Conservation (phyloP, 2,113 vertebrate species). For the Callipepla californica region DNA sequence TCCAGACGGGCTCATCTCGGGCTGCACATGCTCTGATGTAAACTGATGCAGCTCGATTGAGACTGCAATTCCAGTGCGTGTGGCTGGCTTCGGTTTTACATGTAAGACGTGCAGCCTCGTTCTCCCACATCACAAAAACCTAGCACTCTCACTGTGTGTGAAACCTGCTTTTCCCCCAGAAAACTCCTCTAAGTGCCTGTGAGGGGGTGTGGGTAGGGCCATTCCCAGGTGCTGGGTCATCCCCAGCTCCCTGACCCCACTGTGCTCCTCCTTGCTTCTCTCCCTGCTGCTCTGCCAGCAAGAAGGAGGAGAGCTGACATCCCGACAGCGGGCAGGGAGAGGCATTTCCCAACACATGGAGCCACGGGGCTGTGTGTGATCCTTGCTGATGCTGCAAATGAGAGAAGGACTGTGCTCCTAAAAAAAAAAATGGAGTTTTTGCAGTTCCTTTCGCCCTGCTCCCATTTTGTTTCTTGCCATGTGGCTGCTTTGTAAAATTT, state of each 20-base stretch:
- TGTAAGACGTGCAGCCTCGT: background rate
- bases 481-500: conserved; percentile 5
- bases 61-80: background rate
- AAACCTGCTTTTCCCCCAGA: background rate
- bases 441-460: background rate
- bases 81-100: conserved; percentile 2
- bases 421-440: background rate
- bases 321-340: background rate
- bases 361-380: rapidly evolving
- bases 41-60: background rate
- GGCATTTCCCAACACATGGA: background rate
- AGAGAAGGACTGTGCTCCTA: background rate
- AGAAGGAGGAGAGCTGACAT: background rate
- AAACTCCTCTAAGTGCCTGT: background rate
- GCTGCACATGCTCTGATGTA: background rate
- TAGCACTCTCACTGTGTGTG: background rate
- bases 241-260: background rate
- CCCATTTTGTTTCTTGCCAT: background rate
- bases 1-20: background rate
- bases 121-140: rapidly evolving
- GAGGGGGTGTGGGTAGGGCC: background rate
- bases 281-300: background rate
- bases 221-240: background rate
- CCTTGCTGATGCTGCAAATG: background rate
- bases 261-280: background rate